Percentiles rank a stretch among this genome's conserved stretches.
Evolutionary conservation across 23 tunicate genomes (phyloP).

Genomic region (Styela clava): DNA sequence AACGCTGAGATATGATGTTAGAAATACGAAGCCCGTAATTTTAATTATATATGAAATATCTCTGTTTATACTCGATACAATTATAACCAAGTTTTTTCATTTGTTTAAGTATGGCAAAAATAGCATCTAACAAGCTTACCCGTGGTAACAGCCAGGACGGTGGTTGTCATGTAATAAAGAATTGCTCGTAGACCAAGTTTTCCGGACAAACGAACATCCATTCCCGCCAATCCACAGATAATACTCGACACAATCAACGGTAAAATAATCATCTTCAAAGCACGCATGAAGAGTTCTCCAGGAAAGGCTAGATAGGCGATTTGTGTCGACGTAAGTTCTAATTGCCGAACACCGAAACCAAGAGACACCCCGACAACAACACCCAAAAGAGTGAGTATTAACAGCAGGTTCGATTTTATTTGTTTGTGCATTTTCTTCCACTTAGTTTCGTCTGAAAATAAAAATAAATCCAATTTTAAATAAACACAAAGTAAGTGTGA

Average conservation of each 20-base stretch:
- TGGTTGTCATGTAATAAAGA: conserved; percentile 41
- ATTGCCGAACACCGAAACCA: conserved; percentile 27
- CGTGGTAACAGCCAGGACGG: conserved; percentile 31
- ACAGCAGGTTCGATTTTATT: conserved; percentile 3
- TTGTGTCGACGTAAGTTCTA: conserved; percentile 18
- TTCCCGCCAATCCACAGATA: conserved; percentile 31
- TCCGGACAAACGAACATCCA: conserved; percentile 21
- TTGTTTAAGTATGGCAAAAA: too few species aligned
- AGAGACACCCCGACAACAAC: conserved; percentile 35
- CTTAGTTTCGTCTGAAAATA: background rate
- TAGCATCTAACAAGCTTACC: too few species aligned
- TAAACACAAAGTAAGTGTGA: too few species aligned
- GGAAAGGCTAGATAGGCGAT: conserved; percentile 20
- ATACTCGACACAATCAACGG: conserved; percentile 48
- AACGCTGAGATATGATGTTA: too few species aligned
- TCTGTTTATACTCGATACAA: too few species aligned
- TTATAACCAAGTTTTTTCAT: too few species aligned
- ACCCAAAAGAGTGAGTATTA: conserved; percentile 31
- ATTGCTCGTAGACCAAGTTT: conserved; percentile 38
- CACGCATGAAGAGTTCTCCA: conserved; percentile 47
- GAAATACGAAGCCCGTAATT: too few species aligned
- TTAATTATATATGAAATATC: too few species aligned
- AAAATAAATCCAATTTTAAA: too few species aligned
- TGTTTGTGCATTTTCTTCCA: background rate
- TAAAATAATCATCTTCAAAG: conserved; percentile 33